Evolutionary conservation across 37 sponge, comb jelly and placozoan genomes (phyloP).

Genomic region (Axinella damicornis): DNA sequence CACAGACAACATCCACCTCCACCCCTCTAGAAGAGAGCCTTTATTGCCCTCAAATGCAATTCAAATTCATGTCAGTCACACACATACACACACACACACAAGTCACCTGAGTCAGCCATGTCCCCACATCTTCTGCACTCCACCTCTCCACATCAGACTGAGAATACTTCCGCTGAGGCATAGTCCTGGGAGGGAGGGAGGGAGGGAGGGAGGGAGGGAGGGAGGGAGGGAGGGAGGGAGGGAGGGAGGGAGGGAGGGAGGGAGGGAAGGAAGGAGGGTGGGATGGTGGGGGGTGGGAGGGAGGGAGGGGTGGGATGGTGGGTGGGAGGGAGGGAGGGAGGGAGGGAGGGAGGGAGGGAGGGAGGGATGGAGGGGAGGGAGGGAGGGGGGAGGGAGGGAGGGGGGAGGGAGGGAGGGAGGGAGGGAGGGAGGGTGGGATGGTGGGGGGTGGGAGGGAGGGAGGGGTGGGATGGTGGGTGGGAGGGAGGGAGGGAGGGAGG

Average conservation of each 20-base stretch:
- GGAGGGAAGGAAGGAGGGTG: neutral
- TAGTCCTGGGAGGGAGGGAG: neutral
- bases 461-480: neutral
- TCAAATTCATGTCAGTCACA: too few species aligned
- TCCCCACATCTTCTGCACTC: neutral
- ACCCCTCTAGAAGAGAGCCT: too few species aligned
- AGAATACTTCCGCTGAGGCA: neutral
- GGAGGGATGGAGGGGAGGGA: neutral
- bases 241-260: neutral
- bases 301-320: neutral
- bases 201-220: neutral
- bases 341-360: neutral
- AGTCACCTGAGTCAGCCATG: conserved; percentile 1
- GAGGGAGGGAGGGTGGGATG: neutral
- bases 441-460: neutral
- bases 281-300: neutral
- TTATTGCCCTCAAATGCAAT: too few species aligned
- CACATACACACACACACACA: too few species aligned
- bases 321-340: neutral
- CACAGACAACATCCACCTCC: too few species aligned
- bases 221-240: neutral
- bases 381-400: neutral
- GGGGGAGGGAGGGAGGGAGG: neutral
- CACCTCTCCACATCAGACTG: neutral
- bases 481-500: neutral